phyloP scores from a whole-genome alignment of 2,113 vertebrate genomes.

The Poeciliopsis occidentalis region DNA sequence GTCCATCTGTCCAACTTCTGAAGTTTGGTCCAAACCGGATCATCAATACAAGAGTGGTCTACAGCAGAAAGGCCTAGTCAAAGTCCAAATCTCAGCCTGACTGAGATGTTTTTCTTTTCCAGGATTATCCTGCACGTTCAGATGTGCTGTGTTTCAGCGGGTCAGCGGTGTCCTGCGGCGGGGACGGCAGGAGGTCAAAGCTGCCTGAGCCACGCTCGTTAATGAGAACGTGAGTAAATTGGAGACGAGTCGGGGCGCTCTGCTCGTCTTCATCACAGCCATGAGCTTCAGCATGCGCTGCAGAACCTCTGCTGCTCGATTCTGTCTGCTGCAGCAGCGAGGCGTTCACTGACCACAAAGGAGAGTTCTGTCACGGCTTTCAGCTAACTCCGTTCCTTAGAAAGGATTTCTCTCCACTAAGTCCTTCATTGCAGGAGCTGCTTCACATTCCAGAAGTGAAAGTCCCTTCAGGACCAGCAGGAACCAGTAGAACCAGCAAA shows the following conservation, averaged over 20 bases:
- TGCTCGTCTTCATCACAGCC: too few relatives aligned
- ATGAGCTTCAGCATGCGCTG: too few relatives aligned
- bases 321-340: not conserved
- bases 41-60: too few relatives aligned
- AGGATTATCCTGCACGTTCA: not conserved
- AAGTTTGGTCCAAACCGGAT: too few relatives aligned
- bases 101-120: not conserved
- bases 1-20: too few relatives aligned
- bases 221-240: slow-evolving; percentile 17
- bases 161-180: slow-evolving; percentile 1
- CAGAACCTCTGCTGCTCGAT: not conserved
- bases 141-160: too few relatives aligned
- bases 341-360: not conserved
- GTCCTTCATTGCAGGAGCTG: not conserved
- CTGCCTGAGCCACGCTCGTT: not conserved
- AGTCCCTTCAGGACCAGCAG: too few relatives aligned
- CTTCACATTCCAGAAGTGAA: slow-evolving; percentile 1
- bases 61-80: not conserved
- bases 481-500: too few relatives aligned
- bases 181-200: slow-evolving; percentile 4
- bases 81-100: not conserved
- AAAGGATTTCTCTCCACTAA: not conserved
- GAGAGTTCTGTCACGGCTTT: not conserved
- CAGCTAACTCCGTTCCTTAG: not conserved
- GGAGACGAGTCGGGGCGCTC: not conserved